phyloP scores from a whole-genome alignment of 1,140 invertebrate species.

The Rhopalosiphum padi region DNA sequence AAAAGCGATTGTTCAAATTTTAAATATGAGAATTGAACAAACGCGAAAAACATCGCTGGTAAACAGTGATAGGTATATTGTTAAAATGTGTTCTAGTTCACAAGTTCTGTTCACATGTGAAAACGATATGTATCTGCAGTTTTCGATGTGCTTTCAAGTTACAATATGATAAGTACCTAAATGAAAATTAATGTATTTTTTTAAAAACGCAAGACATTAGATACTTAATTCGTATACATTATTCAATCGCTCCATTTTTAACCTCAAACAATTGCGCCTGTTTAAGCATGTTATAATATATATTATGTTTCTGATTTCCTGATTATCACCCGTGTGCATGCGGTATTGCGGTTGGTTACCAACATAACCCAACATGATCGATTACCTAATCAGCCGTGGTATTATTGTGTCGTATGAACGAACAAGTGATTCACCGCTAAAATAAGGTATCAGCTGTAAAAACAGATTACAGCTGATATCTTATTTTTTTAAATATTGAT shows the following conservation, averaged over 20 bases:
- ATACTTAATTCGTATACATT: neutral
- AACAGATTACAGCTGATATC: neutral
- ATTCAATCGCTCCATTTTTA: neutral
- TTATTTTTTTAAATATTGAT: slow-evolving; percentile 6
- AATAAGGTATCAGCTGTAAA: neutral
- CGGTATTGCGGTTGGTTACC: neutral
- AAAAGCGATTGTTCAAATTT: neutral
- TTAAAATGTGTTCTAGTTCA: neutral
- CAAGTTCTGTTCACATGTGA: neutral
- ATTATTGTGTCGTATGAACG: neutral
- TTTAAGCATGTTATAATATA: neutral
- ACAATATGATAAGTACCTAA: neutral
- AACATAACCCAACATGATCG: slow-evolving; percentile 12
- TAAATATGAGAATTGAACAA: neutral
- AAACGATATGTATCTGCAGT: neutral
- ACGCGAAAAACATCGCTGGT: neutral
- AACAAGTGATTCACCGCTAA: neutral
- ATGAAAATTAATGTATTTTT: neutral
- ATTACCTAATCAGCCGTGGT: neutral
- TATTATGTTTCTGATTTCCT: neutral
- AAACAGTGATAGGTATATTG: neutral
- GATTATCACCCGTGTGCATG: neutral
- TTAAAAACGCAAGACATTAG: neutral
- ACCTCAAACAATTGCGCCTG: neutral
- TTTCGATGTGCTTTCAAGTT: neutral